Percentiles rank a stretch among this genome's conserved stretches.
Evolutionary conservation across 2,113 vertebrate genomes (phyloP).

Genomic region (Gnathonemus echidnorhynchus): DNA sequence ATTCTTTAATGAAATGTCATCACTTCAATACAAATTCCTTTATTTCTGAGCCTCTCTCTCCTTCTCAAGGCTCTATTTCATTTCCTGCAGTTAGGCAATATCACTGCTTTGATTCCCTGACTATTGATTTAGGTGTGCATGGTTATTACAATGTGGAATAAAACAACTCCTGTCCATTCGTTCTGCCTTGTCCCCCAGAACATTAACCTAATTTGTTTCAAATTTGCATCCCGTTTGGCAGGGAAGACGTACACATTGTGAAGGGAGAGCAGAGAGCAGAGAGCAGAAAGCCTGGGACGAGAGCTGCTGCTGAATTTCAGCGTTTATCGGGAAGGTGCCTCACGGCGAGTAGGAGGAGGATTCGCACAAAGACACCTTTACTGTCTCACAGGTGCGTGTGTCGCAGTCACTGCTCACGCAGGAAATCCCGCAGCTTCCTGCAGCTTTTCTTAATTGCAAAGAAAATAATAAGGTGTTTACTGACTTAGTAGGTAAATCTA

Average conservation of each 20-base stretch:
- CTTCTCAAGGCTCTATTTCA: slow-evolving; percentile 76
- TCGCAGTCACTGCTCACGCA: neutral
- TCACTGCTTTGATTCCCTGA: slow-evolving; percentile 78
- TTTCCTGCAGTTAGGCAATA: slow-evolving; percentile 75
- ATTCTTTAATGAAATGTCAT: slow-evolving; percentile 86
- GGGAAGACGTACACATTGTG: slow-evolving; percentile 79
- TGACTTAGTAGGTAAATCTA: neutral
- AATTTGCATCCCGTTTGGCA: slow-evolving; percentile 86
- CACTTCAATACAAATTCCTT: slow-evolving; percentile 87
- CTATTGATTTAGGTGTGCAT: slow-evolving; percentile 93
- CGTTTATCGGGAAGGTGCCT: neutral
- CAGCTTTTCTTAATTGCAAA: neutral
- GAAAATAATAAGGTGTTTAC: neutral
- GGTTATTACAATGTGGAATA: slow-evolving; percentile 91
- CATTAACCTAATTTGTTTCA: slow-evolving; percentile 83
- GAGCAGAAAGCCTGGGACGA: slow-evolving; percentile 30
- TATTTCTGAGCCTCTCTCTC: slow-evolving; percentile 61
- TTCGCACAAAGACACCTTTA: neutral
- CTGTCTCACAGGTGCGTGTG: neutral
- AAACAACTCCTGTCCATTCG: slow-evolving; percentile 73
- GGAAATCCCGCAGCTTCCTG: neutral
- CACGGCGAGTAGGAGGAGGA: neutral
- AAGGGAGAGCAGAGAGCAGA: slow-evolving; percentile 63
- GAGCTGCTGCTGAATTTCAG: slow-evolving; percentile 47
- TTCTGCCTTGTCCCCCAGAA: slow-evolving; percentile 81